These are phyloP conservation scores for Acrocephalus scirpaceus DNA, from an alignment of 2,797 vertebrate species.

Conservation along the genomic window DNA sequence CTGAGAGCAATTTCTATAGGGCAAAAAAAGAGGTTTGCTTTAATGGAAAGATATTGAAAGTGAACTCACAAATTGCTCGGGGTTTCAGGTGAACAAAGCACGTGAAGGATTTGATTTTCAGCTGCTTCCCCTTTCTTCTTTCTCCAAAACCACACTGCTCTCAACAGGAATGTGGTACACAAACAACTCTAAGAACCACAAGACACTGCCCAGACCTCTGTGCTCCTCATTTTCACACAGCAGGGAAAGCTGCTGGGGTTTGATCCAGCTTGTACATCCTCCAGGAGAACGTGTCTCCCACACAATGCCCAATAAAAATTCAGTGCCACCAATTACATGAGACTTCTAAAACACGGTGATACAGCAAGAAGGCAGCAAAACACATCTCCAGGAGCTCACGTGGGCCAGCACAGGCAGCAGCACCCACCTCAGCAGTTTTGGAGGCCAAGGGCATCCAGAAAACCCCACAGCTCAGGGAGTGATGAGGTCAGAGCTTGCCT, in stretches of 20 bases:
- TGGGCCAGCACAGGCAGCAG: not conserved
- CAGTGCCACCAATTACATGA: accelerated
- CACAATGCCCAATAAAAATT: not conserved
- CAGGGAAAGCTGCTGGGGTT: not conserved
- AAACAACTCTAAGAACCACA: not conserved
- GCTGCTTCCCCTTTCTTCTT: not conserved
- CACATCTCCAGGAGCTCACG: not conserved
- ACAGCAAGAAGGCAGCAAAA: not conserved
- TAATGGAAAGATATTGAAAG: not conserved
- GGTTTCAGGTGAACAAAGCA: not conserved
- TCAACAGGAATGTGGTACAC: not conserved
- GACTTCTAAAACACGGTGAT: accelerated
- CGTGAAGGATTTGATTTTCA: not conserved
- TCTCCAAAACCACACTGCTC: not conserved
- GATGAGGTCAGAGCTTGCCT: not conserved
- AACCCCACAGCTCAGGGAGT: not conserved
- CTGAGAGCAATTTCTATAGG: constrained; percentile 15
- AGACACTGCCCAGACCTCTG: not conserved
- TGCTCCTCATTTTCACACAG: not conserved
- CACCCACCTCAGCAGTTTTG: not conserved
- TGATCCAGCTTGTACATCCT: not conserved
- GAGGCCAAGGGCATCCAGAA: not conserved
- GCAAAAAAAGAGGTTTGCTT: not conserved
- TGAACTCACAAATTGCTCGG: not conserved
- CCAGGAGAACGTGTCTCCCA: not conserved